Evolutionary conservation across 1,140 invertebrate species (phyloP), one percentile per base, ranked within the genome.

Genomic region (Lepidotrigona ventralis): DNA sequence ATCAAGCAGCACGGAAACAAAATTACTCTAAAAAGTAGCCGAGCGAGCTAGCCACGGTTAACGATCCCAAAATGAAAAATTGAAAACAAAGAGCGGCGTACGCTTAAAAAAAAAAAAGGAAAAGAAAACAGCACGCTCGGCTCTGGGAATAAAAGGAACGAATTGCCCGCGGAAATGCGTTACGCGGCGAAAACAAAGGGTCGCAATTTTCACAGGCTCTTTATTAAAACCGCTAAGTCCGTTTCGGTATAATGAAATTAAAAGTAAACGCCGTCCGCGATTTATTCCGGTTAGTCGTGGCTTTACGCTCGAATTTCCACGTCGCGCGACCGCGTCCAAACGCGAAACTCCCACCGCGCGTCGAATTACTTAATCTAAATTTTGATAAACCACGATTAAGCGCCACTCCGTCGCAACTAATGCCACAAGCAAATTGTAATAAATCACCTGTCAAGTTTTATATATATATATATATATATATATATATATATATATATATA

Each of bases 161-260:
- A 68, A 54, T 19, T 56, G 72, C 4, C 29, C 12, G 46, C 15
- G 56, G 70, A 8, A 29, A 53, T 39, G 58, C 58, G 58, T 81
- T 54, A 33, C 56, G 12, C 51, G 56, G 72, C 0, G n/a, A 51
- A 72, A 60, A 80, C 39, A 58, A 26, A 79, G 33, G 23, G 54
- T 21, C 17, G 14, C 29, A 79, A 71, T 79, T 79, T 79, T 60
- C 23, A 23, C 54, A n/a, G 8, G 19, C 33, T 56, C 63, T 82
- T 76, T 69, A 82, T 82, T 82, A 76, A 82, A 77, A 68, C 80
- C 53, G n/a, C 80, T 29, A 75, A 76, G 60, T 51, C 53, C 80
- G 63, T 81, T 75, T 46, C 80, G n/a, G 29, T 76, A 51, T 76
- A 81, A 81, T 68, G 72, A 81, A 81, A 81, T 81, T 76, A 81